Evolutionary conservation across 2,888 invertebrate species (phyloP).

Genomic region (Tenodera sinensis): DNA sequence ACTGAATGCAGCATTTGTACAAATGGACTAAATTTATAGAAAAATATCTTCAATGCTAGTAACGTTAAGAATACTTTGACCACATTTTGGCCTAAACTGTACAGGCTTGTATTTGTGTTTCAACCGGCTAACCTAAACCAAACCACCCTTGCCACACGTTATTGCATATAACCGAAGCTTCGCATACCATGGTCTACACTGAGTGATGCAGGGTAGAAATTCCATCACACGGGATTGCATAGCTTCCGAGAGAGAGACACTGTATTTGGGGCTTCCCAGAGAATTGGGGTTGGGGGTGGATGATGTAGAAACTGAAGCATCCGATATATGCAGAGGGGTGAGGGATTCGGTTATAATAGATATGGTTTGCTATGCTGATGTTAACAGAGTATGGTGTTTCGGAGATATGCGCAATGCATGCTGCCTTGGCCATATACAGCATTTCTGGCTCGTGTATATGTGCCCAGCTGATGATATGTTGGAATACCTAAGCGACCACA

Average conservation of each 20-base stretch:
- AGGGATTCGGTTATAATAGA: background rate
- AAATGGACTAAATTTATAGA: no score
- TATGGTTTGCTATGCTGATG: background rate
- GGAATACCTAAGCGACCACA: background rate
- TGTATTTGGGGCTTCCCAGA: background rate
- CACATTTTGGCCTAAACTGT: background rate
- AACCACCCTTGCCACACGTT: background rate
- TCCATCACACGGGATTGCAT: conserved; percentile 20
- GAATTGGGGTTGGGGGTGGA: background rate
- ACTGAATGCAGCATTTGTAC: no score
- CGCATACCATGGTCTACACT: conserved; percentile 14
- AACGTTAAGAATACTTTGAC: no score
- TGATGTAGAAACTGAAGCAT: conserved; percentile 1
- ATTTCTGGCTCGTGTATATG: background rate
- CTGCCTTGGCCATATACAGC: background rate
- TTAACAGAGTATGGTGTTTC: background rate
- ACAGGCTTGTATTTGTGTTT: background rate
- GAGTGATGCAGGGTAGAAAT: conserved; percentile 25
- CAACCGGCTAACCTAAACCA: background rate
- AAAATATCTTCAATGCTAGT: no score
- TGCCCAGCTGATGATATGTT: conserved; percentile 1
- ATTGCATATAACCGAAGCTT: background rate
- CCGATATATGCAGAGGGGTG: background rate
- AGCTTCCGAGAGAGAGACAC: conserved; percentile 3
- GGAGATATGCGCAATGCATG: background rate